Evolutionary conservation across 2,113 vertebrate species (phyloP).

Genomic region (Lichenostomus cassidix): DNA sequence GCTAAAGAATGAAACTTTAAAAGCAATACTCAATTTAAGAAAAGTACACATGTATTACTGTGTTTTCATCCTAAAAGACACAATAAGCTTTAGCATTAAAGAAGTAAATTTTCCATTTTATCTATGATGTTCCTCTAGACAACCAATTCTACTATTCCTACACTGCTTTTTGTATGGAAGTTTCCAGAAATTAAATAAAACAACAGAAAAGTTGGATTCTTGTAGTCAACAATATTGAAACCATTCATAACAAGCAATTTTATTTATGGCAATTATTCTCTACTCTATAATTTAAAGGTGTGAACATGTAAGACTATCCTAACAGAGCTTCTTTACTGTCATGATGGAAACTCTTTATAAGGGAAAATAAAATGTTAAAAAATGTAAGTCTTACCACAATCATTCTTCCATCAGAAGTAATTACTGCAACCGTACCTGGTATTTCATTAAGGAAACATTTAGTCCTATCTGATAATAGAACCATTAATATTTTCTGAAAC

Average conservation of each 20-base stretch:
- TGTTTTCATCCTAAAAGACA: background rate
- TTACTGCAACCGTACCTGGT: constrained; percentile 93
- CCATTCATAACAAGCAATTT: background rate
- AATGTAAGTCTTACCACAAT: constrained; percentile 85
- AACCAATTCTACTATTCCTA: background rate
- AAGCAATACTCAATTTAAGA: background rate
- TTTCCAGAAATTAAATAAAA: background rate
- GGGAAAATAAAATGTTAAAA: background rate
- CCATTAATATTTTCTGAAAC: background rate
- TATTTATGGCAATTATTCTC: background rate
- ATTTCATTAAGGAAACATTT: constrained; percentile 73
- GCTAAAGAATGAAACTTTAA: background rate
- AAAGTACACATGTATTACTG: background rate
- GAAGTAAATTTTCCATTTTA: background rate
- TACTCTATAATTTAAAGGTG: background rate
- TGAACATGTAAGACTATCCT: background rate
- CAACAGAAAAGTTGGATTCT: background rate
- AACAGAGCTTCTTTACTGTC: background rate
- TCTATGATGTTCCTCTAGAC: background rate
- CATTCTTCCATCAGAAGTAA: constrained; percentile 97
- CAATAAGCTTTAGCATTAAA: background rate
- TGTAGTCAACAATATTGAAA: background rate
- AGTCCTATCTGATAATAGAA: background rate
- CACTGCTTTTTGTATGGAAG: background rate
- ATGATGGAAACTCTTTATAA: background rate